Evolutionary conservation across 2,888 invertebrate genomes (phyloP), one percentile per base, ranked within the genome.

Genomic region (Drosophila tanythrix): DNA sequence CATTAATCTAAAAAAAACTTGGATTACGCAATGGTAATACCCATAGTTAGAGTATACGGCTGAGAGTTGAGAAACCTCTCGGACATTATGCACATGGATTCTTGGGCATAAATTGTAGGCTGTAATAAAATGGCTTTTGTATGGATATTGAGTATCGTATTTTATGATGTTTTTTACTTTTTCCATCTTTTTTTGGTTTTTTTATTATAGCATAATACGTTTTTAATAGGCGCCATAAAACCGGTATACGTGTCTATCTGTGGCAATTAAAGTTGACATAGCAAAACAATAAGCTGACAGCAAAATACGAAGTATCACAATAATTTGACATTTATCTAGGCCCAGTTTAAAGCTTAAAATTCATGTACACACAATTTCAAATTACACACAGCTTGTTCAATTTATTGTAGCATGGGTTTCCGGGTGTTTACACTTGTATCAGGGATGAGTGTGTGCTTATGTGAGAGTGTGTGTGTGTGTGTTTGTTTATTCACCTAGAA

Each of bases 41-140:
- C 13, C 10, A 21, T n/a, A 21, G 2, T 40, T 13, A 69, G 74
- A 21, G 70, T 74, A 63, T 46, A 15, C 7, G 40, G 18, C n/a
- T 27, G 38, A 21, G 62, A 64, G 70, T 56, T 62, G 51, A 46
- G 38, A 36, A 51, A 31, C 55, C 58, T 71, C 43, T 31, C 15
- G 36, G 59, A 25, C 50, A 61, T 65, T 62, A 48, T 40, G 50
- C 59, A 57, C 62, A 51, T 51, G 56, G 40, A 25, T 31, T 29
- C 62, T 58, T 46, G 40, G 62, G 52, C 61, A 84, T 75, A 80
- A 76, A 78, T 82, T 76, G 57, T 62, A 51, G 73, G 67, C 55
- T 78, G 82, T 65, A 81, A 81, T 87, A 76, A 85, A 85, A 87
- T 81, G 63, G 74, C 81, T 60, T 76, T 79, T 82, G 76, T 79